phyloP scores from a whole-genome alignment of 2,113 vertebrate species.

The Oncorhynchus keta region DNA sequence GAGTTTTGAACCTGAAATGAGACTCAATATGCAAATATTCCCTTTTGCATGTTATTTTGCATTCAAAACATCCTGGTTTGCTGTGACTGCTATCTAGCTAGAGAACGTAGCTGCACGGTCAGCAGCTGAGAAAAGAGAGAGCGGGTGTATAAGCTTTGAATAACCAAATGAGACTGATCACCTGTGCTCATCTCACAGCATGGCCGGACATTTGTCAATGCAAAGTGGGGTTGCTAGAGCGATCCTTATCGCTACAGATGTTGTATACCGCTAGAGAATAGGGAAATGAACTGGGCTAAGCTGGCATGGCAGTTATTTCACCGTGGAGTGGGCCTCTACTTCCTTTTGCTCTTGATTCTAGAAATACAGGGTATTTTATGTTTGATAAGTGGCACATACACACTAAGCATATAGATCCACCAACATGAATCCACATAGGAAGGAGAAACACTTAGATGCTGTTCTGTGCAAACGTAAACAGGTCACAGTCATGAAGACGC shows the following conservation, averaged over 20 bases:
- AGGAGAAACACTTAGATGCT: too few species aligned
- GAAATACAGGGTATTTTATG: too few species aligned
- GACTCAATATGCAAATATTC: constrained; percentile 68
- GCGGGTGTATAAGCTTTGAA: constrained; percentile 64
- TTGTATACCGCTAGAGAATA: constrained; percentile 53
- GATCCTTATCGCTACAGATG: constrained; percentile 58
- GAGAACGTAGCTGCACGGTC: constrained; percentile 12
- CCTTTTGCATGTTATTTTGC: constrained; percentile 75
- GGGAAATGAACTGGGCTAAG: constrained; percentile 58
- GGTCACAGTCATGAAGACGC: too few species aligned
- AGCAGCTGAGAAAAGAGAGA: constrained; percentile 41
- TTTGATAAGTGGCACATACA: too few species aligned
- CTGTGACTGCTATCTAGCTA: constrained; percentile 20
- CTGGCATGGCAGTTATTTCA: constrained; percentile 63
- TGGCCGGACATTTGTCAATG: constrained; percentile 53
- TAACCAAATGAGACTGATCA: constrained; percentile 70
- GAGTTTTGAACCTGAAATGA: constrained; percentile 9
- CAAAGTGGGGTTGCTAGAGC: constrained; percentile 60
- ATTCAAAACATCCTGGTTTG: constrained; percentile 65
- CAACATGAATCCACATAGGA: too few species aligned
- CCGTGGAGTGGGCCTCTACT: constrained; percentile 33
- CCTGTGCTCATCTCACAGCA: constrained; percentile 44
- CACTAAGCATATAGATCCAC: too few species aligned
- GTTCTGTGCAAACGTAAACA: too few species aligned
- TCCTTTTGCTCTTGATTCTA: constrained; percentile 55